Evolutionary conservation across 2,797 vertebrate species (phyloP).

Genomic region (Phylloscopus collybita): DNA sequence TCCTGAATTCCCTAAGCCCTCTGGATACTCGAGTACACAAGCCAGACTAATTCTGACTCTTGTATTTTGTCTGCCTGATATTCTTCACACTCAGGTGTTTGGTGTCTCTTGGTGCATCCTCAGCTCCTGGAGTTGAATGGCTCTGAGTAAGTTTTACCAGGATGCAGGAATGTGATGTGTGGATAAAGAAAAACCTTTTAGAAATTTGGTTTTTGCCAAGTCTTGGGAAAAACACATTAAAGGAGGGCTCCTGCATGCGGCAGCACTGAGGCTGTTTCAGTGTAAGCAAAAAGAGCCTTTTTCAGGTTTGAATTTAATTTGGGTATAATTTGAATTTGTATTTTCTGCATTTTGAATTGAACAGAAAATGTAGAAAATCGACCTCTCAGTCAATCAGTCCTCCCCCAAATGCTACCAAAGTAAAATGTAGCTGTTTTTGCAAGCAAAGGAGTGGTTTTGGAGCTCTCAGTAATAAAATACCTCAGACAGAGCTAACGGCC

Average conservation of each 20-base stretch:
- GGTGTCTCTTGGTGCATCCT: not conserved
- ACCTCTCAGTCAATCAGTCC: not conserved
- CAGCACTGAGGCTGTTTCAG: not conserved
- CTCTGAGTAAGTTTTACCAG: not conserved
- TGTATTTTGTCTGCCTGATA: not conserved
- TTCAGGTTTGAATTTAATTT: not conserved
- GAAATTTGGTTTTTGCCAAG: not conserved
- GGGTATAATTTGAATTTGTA: not conserved
- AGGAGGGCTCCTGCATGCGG: not conserved
- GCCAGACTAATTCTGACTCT: not conserved
- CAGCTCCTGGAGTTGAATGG: accelerated
- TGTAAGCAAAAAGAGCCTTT: not conserved
- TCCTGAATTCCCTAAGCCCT: not conserved
- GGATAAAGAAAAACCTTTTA: not conserved
- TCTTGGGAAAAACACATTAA: not conserved
- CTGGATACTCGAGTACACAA: not conserved
- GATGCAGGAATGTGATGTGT: not conserved
- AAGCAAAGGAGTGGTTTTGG: not conserved
- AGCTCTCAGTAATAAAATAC: not conserved
- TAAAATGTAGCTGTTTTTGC: accelerated
- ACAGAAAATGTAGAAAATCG: not conserved
- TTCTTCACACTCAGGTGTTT: not conserved
- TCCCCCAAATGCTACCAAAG: not conserved
- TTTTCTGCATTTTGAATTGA: not conserved
- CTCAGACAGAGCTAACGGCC: not conserved